These are phyloP conservation scores for Narcine bancroftii DNA, from an alignment of 2,113 vertebrate genomes.

Conservation along the genomic window DNA sequence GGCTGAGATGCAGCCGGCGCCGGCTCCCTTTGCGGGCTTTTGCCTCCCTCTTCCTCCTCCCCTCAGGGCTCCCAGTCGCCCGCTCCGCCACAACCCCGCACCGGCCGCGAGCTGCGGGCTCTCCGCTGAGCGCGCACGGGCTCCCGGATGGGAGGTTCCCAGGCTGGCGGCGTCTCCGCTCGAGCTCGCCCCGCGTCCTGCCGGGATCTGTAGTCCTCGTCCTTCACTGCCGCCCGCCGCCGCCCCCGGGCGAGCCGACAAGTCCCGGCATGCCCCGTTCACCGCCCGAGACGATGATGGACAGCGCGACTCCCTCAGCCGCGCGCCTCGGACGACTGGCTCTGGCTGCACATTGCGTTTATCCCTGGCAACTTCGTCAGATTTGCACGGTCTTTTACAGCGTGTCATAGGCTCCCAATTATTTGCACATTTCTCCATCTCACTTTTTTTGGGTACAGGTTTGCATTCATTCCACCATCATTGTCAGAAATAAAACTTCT, in stretches of 20 bases:
- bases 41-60: not conserved
- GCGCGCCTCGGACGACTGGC: too few relatives aligned
- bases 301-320: not conserved
- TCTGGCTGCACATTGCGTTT: not conserved
- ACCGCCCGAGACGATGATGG: not conserved
- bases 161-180: not conserved
- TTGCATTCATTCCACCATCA: not conserved
- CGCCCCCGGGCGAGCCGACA: not conserved
- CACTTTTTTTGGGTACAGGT: not conserved
- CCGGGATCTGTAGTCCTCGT: not conserved
- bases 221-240: too few relatives aligned
- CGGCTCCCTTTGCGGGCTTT: not conserved
- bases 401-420: not conserved
- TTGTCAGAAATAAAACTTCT: too few relatives aligned
- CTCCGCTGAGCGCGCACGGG: not conserved
- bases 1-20: not conserved
- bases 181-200: not conserved
- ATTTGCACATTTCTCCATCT: not conserved
- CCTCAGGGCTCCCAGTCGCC: not conserved
- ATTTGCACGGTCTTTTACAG: not conserved
- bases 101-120: not conserved
- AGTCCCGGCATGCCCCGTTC: not conserved
- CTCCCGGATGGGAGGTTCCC: conserved; percentile 21
- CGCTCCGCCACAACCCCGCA: conserved; percentile 10
- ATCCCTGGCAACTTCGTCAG: not conserved